Base-by-base conservation (phyloP, 2,113 vertebrate genomes). In the Hystrix cristata region DNA sequence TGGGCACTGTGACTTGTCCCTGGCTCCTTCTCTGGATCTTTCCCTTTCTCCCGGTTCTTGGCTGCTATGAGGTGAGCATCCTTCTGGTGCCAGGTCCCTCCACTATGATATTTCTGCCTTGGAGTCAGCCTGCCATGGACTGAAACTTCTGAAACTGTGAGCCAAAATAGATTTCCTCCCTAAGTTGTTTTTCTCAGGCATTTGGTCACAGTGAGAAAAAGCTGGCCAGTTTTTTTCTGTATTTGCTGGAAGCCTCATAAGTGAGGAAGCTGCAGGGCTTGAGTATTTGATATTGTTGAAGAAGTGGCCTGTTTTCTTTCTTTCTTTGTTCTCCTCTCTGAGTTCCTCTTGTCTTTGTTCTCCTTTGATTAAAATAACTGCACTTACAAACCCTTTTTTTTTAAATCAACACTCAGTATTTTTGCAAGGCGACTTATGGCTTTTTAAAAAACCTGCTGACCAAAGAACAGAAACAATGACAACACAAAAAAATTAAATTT, bases 291-390 rank as follows among this genome's bases (percentile, higher is more conserved):
- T 86, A 48, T 43, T 91, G 27, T 38, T 38, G 57, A 72, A 82
- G 11, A 38, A 79, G 46, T 38, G 80, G 27, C 1, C 4, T 15
- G 15, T 81, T 96, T 91, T 72, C 14, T 82, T 78, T 81, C 14
- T 81, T 57, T 38, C 48, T 31, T 62, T 53, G 27, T 18, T 53
- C 43, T 51, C n/a, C 19, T 87, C 59, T 72, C n/a, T 64, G 31
- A 4, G 7, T 29, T 19, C 8, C 43, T 34, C 2, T 29, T 10
- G 19, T 2, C 7, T 25, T 79, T 27, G 29, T 95, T 92, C 23
- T 72, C 2, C 11, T 96, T 93, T 87, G 23, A 53, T 84, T 71
- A 87, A 57, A 95, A 74, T 25, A 65, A n/a, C n/a, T 84, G 29
- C 14, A n/a, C 15, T 85, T 71, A 65, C 55, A 90, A 46, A 83